A percentile compares a stretch with the other conserved stretches of the same genome.
Evolutionary conservation across 2,888 invertebrate genomes (phyloP).

Genomic region (Oegoconia quadripuncta): DNA sequence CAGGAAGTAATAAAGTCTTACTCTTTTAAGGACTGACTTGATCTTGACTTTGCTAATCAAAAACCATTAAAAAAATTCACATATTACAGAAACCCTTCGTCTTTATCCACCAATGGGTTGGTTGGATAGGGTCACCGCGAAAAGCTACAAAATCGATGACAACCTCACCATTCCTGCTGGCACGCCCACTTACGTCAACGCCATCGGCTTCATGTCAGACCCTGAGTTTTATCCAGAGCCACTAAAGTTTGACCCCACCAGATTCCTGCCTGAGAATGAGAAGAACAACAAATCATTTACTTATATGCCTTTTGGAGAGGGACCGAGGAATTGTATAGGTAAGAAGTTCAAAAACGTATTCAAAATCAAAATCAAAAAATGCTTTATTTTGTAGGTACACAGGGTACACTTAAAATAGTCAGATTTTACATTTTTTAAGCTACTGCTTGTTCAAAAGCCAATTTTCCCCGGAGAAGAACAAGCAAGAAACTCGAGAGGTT

Average conservation of each 20-base stretch:
- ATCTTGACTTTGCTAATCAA: neutral
- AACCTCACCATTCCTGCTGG: slow-evolving; percentile 38
- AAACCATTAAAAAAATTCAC: neutral
- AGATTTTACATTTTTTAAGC: no score
- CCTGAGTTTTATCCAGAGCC: slow-evolving; percentile 72
- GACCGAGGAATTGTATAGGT: slow-evolving; percentile 80
- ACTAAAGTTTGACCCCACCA: slow-evolving; percentile 69
- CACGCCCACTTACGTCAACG: slow-evolving; percentile 36
- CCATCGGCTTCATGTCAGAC: slow-evolving; percentile 48
- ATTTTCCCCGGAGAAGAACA: no score
- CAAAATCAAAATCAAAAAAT: no score
- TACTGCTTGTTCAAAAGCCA: no score
- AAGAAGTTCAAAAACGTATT: no score
- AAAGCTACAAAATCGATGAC: slow-evolving; percentile 40
- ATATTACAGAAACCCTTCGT: slow-evolving; percentile 43
- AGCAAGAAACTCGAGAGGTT: no score
- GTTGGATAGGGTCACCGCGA: slow-evolving; percentile 37
- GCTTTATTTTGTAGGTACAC: no score
- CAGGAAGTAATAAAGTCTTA: neutral
- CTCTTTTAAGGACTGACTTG: neutral
- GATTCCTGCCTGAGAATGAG: slow-evolving; percentile 65
- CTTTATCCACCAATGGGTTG: slow-evolving; percentile 48
- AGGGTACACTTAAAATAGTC: no score
- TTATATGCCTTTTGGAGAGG: slow-evolving; percentile 74
- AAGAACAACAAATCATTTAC: slow-evolving; percentile 19